Evolutionary conservation across 2,888 invertebrate species (phyloP).

Genomic region (Lasioglossum pauxillum): DNA sequence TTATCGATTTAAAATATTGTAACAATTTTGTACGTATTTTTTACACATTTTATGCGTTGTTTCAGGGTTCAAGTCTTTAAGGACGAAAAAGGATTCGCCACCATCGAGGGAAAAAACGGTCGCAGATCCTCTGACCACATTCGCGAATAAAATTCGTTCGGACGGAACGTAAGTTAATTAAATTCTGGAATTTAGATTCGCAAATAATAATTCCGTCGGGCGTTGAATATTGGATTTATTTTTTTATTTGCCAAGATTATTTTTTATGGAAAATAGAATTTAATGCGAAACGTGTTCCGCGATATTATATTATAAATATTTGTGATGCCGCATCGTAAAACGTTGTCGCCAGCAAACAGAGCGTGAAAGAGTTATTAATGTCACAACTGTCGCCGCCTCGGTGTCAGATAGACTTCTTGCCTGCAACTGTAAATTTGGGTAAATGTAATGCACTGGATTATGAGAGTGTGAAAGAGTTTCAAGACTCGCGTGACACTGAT

Average conservation of each 20-base stretch:
- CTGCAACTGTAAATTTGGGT: conserved; percentile 2
- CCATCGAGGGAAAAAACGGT: conserved; percentile 1
- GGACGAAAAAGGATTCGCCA: conserved; percentile 32
- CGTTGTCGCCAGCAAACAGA: conserved; percentile 49
- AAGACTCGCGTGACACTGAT: background rate
- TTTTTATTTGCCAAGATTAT: background rate
- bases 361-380: conserved; percentile 58
- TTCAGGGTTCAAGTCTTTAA: conserved; percentile 25
- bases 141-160: conserved; percentile 25
- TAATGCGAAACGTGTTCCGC: background rate
- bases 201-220: background rate
- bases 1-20: background rate
- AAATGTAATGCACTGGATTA: conserved; percentile 12
- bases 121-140: conserved; percentile 38
- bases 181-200: background rate
- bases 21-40: background rate
- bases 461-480: background rate
- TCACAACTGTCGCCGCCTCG: conserved; percentile 40
- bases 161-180: conserved; percentile 27
- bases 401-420: conserved; percentile 20
- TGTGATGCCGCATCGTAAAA: background rate
- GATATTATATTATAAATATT: conserved; percentile 3
- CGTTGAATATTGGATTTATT: background rate
- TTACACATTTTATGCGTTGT: background rate
- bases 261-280: background rate